Conservation (phyloP, 2,113 vertebrate species). For the Oenanthe oenanthe region DNA sequence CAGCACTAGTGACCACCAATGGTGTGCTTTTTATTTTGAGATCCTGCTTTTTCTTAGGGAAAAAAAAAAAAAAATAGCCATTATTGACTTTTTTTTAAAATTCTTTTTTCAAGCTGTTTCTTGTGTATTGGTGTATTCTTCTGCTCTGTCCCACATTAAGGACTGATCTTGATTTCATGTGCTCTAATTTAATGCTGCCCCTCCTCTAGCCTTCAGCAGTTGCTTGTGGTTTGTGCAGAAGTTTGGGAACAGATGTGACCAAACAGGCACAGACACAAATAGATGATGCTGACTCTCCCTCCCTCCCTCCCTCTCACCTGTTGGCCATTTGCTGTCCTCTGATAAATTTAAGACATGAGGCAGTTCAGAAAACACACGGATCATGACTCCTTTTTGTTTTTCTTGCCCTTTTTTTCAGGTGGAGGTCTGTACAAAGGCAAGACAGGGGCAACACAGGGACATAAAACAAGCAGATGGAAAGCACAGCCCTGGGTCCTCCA, state of each 20-base stretch:
- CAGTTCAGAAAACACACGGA: not conserved
- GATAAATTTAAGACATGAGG: not conserved
- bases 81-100: not conserved
- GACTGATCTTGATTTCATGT: not conserved
- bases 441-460: rapidly evolving
- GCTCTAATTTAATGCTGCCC: not conserved
- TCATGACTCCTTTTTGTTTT: not conserved
- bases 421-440: not conserved
- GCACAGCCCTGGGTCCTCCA: rapidly evolving
- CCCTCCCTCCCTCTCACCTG: not conserved
- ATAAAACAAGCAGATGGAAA: not conserved
- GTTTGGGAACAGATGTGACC: conserved; percentile 12
- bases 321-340: not conserved
- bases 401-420: not conserved
- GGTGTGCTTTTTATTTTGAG: conserved; percentile 43
- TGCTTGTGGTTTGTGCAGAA: not conserved
- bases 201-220: not conserved
- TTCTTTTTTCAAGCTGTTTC: not conserved
- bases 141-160: not conserved
- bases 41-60: conserved; percentile 9
- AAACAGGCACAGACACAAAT: not conserved
- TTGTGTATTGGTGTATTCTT: not conserved
- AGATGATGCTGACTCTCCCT: not conserved
- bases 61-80: not conserved
- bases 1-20: conserved; percentile 38